Percentiles rank a stretch among this genome's conserved stretches.
phyloP scores from a whole-genome alignment of 2,797 vertebrate genomes.

The Scyliorhinus canicula region DNA sequence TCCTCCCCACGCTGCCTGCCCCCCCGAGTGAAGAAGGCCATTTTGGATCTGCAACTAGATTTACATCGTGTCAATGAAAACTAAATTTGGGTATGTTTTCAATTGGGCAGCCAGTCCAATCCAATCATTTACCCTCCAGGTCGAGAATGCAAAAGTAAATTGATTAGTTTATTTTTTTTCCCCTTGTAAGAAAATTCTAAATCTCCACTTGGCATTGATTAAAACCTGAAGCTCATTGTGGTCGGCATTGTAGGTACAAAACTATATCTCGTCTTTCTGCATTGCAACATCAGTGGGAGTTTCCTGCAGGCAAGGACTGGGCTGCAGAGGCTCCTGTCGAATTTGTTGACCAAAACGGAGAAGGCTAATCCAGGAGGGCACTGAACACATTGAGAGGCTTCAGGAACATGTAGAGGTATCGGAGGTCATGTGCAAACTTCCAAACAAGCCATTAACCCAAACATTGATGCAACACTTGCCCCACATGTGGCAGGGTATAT shows the following conservation, averaged over 20 bases:
- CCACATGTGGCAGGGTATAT: too few species aligned
- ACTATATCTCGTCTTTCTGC: neutral
- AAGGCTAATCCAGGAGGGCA: neutral
- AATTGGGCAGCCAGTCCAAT: neutral
- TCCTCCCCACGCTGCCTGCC: too few species aligned
- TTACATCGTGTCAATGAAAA: neutral
- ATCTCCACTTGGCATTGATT: neutral
- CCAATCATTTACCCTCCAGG: neutral
- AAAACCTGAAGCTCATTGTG: neutral
- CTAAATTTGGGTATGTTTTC: neutral
- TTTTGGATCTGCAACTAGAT: neutral
- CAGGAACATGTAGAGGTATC: neutral
- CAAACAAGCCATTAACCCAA: neutral
- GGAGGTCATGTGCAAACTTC: neutral
- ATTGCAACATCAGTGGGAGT: neutral
- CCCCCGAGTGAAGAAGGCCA: too few species aligned
- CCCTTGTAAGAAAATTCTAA: neutral
- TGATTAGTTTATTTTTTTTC: neutral
- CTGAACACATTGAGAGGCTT: neutral
- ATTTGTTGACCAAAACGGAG: neutral
- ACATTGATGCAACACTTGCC: too few species aligned
- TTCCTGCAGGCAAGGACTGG: neutral
- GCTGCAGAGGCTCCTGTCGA: neutral
- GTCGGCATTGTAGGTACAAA: neutral
- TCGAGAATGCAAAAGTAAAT: neutral